These are phyloP conservation scores for Loris lydekkerianus DNA, from an alignment of 2,797 vertebrate genomes.

Conservation along the genomic window DNA sequence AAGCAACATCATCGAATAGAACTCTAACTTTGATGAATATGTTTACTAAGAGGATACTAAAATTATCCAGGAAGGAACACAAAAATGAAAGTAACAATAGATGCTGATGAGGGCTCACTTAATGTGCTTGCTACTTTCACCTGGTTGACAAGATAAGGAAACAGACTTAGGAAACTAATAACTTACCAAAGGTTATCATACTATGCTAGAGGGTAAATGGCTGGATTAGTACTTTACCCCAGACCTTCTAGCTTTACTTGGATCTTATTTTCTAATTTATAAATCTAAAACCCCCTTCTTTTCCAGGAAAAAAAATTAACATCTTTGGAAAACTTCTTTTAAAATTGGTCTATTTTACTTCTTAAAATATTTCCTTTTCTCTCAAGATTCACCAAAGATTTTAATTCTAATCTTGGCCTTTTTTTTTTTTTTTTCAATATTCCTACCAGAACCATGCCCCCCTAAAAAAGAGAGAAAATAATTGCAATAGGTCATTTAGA, in stretches of 20 bases:
- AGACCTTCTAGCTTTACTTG: neutral
- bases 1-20: conserved; percentile 22
- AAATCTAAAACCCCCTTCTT: neutral
- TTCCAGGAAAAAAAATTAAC: conserved; percentile 45
- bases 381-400: conserved; percentile 37
- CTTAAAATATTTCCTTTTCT: neutral
- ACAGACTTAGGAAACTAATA: neutral
- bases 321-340: conserved; percentile 37
- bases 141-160: neutral
- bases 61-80: conserved; percentile 4
- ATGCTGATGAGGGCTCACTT: neutral
- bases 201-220: neutral
- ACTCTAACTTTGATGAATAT: conserved; percentile 15
- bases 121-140: neutral
- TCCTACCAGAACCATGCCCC: neutral
- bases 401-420: conserved; percentile 31
- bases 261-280: neutral
- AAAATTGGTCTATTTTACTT: neutral
- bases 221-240: neutral
- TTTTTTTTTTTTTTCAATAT: neutral
- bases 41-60: conserved; percentile 10
- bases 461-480: neutral
- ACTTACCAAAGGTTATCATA: neutral
- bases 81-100: neutral
- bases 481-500: conserved; percentile 35